Evolutionary conservation across 2,888 invertebrate genomes (phyloP), one percentile per base, ranked within the genome.

Genomic region (Panzeria rudis): DNA sequence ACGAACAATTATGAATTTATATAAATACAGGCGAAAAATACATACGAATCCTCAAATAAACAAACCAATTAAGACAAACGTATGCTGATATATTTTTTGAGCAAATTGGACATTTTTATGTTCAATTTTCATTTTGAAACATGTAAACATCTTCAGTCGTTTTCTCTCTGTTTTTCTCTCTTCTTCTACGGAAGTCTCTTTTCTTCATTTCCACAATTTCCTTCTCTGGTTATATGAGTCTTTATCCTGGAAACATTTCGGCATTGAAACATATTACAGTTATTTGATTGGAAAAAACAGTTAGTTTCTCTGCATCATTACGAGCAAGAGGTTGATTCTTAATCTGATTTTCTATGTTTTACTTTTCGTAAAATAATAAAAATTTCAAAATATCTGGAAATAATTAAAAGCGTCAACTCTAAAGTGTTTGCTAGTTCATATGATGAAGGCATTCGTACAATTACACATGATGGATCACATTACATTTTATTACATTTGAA

Each of bases 221-320:
- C 35, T 44, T 38, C 62, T 47, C 52, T 3, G 0, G 25, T 0
- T 17, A 11, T 9, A 4, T 23, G 11, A 29, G 11, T 35, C 68
- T 32, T 64, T n/a, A 23, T 50, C n/a, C n/a, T 35, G 11, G 35
- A 64, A 79, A 76, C 66, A 13, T 17, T 66, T 41, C 47, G 81
- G 47, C 64, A 84, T n/a, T 47, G 77, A 77, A 77, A 81, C 81
- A 77, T 35, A 6, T n/a, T 68, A 66, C 29, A 11, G 44, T 64
- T 61, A 6, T 61, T 38, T 75, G 17, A 3, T 41, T 64, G 25
- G 8, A 8, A 29, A 73, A 50, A 68, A 50, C 44, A 47, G 8
- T 77, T 54, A 84, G 84, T 84, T 61, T 25, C 44, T 77, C 32
- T 23, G n/a, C 29, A 54, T 61, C 77, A 9, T 11, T 54, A 7